phyloP scores from a whole-genome alignment of 2,888 invertebrate genomes.

The Ethmia dodecea region DNA sequence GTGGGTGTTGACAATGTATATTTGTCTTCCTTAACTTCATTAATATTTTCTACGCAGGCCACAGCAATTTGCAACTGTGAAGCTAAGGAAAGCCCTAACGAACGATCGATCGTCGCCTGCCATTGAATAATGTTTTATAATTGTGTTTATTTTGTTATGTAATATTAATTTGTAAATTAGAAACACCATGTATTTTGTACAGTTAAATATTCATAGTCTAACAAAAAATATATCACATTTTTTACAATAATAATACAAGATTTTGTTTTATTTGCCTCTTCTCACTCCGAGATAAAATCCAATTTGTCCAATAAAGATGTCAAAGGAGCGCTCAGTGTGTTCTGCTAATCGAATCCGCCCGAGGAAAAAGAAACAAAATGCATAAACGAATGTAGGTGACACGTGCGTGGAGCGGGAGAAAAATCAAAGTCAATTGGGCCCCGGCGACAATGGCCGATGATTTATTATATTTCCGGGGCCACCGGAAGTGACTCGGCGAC shows the following conservation, averaged over 20 bases:
- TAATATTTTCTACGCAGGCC: conserved; percentile 75
- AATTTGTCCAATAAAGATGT: neutral
- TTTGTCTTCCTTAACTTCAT: neutral
- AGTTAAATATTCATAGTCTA: conserved; percentile 77
- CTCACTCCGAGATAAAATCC: too few species aligned
- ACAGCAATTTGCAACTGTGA: conserved; percentile 92
- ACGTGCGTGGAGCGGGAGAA: conserved; percentile 30
- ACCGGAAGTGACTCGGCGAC: conserved; percentile 38
- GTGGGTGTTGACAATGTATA: neutral
- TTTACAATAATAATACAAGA: conserved; percentile 53
- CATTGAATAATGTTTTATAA: conserved; percentile 72
- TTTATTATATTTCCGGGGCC: conserved; percentile 53
- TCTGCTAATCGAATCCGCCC: neutral
- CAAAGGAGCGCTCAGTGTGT: neutral
- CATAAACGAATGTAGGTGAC: conserved; percentile 8
- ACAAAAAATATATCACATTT: conserved; percentile 77
- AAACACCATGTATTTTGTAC: conserved; percentile 74
- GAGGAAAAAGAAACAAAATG: conserved; percentile 3
- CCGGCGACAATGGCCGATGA: conserved; percentile 56
- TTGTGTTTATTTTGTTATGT: conserved; percentile 67
- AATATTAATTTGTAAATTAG: conserved; percentile 72
- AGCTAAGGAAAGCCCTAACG: conserved; percentile 91
- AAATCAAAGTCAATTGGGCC: conserved; percentile 60
- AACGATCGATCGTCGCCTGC: conserved; percentile 91
- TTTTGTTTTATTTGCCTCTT: neutral